Percentiles rank a stretch among this genome's conserved stretches.
phyloP scores from a whole-genome alignment of 2,888 invertebrate species.

The Lithophane leautieri region DNA sequence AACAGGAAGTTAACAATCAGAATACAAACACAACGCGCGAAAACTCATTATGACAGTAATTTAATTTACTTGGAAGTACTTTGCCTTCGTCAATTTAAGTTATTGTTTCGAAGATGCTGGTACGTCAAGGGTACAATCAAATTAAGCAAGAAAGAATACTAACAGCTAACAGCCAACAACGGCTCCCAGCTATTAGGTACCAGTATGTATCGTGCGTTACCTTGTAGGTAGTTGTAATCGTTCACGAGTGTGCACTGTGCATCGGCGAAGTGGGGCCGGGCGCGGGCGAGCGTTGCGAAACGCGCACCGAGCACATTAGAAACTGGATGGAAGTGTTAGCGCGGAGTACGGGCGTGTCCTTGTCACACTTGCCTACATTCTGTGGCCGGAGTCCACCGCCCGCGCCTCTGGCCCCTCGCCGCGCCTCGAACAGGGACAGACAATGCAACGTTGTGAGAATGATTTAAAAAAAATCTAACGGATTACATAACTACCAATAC shows the following conservation, averaged over 20 bases:
- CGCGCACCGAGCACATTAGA: slow-evolving; percentile 88
- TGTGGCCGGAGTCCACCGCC: slow-evolving; percentile 83
- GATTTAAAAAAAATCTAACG: slow-evolving; percentile 77
- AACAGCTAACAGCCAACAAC: slow-evolving; percentile 28
- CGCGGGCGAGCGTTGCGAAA: slow-evolving; percentile 86
- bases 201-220: slow-evolving; percentile 77
- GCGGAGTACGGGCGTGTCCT: slow-evolving; percentile 90
- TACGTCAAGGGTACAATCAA: slow-evolving; percentile 19
- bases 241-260: slow-evolving; percentile 81
- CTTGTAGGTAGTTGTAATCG: slow-evolving; percentile 82
- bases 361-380: slow-evolving; percentile 91
- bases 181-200: slow-evolving; percentile 69
- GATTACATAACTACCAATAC: slow-evolving; percentile 72
- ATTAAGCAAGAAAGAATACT: slow-evolving; percentile 26
- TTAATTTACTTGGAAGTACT: neutral
- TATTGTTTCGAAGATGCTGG: slow-evolving; percentile 8
- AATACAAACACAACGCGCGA: slow-evolving; percentile 31
- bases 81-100: neutral
- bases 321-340: slow-evolving; percentile 90
- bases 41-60: slow-evolving; percentile 1
- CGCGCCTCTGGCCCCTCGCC: slow-evolving; percentile 76
- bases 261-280: slow-evolving; percentile 81
- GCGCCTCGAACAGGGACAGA: slow-evolving; percentile 83
- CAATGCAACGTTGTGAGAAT: slow-evolving; percentile 85
- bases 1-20: slow-evolving; percentile 70